Conservation (phyloP, 1,140 invertebrate species). For the Aphaenogaster rudis region DNA sequence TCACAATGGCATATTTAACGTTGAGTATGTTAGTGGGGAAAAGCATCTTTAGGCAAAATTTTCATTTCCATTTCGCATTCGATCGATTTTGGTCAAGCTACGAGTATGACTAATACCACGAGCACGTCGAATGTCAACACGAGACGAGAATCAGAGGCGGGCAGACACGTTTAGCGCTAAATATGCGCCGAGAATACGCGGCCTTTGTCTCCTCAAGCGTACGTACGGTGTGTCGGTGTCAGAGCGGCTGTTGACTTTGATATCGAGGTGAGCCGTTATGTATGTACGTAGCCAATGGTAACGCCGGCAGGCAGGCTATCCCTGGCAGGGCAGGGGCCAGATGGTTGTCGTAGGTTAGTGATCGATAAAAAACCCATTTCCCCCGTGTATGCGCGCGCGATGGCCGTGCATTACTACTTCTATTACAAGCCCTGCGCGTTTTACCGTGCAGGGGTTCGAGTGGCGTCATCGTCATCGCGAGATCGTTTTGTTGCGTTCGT, state of each 20-base stretch:
- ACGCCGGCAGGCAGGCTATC: constrained; percentile 34
- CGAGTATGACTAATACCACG: constrained; percentile 43
- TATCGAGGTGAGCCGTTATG: constrained; percentile 53
- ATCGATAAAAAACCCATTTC: constrained; percentile 79
- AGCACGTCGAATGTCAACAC: constrained; percentile 37
- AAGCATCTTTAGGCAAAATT: constrained; percentile 12
- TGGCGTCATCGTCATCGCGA: constrained; percentile 66
- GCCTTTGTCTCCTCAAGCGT: constrained; percentile 45
- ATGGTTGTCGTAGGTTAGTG: constrained; percentile 81
- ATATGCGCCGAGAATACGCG: constrained; percentile 59
- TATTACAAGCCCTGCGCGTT: constrained; percentile 69
- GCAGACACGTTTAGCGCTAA: constrained; percentile 13
- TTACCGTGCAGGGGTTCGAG: constrained; percentile 60
- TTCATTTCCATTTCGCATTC: constrained; percentile 40
- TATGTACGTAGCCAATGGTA: constrained; percentile 59
- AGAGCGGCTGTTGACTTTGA: constrained; percentile 59
- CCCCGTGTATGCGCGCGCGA: constrained; percentile 54
- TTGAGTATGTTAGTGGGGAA: not conserved
- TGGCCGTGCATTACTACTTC: constrained; percentile 58
- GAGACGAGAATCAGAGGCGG: constrained; percentile 27
- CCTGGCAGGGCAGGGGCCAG: constrained; percentile 47
- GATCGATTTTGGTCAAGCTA: constrained; percentile 6
- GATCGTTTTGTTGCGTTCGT: constrained; percentile 70
- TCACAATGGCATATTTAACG: constrained; percentile 10
- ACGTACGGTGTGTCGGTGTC: constrained; percentile 28